Conservation (phyloP, 2,113 vertebrate genomes). For the Gopherus flavomarginatus region DNA sequence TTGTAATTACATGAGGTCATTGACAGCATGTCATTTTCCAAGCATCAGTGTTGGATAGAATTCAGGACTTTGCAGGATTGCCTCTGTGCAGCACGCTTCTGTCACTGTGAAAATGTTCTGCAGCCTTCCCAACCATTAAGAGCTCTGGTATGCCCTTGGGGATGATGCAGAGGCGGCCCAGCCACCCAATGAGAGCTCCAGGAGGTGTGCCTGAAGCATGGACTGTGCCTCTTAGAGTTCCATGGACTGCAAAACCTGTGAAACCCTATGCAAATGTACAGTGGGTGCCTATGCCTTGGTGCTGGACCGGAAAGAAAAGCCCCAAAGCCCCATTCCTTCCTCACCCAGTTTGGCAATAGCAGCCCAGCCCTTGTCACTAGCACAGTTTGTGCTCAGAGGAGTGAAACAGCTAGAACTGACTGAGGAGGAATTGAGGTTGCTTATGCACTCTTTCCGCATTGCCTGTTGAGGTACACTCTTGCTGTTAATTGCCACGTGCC, state of each 20-base stretch:
- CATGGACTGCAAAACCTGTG: rapidly evolving
- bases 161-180: background rate
- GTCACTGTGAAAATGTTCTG: background rate
- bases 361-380: background rate
- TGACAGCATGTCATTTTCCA: background rate
- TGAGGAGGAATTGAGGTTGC: rapidly evolving
- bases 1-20: background rate
- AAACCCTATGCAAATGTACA: background rate
- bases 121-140: background rate
- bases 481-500: background rate
- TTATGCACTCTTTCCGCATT: rapidly evolving
- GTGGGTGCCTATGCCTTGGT: background rate
- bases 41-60: background rate
- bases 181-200: background rate
- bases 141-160: background rate
- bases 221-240: background rate
- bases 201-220: background rate
- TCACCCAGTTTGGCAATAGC: background rate
- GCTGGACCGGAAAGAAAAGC: background rate
- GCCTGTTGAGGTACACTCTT: background rate
- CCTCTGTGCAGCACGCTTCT: background rate
- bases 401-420: rapidly evolving
- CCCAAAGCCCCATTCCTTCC: background rate
- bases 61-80: background rate
- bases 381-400: rapidly evolving